Percentiles rank a stretch among this genome's conserved stretches.
Conservation (phyloP, 2,888 invertebrate genomes). For the Romanomermis culicivorax region DNA sequence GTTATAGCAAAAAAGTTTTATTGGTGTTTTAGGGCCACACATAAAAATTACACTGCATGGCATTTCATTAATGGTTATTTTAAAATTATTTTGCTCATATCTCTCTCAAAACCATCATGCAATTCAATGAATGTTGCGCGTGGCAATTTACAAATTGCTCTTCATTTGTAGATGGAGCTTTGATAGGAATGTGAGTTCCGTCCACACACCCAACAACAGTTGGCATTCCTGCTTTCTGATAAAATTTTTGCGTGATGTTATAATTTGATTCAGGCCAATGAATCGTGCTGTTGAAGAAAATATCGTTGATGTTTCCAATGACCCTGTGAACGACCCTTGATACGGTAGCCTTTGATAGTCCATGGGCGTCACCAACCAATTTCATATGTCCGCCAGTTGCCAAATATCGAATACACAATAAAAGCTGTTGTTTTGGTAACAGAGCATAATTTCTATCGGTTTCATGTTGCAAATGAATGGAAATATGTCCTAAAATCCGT, state of each 20-base stretch:
- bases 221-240: background rate
- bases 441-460: background rate
- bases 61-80: too few species aligned
- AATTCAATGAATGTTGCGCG: constrained; percentile 3
- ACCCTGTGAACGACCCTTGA: background rate
- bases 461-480: background rate
- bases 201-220: constrained; percentile 1
- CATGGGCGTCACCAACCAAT: background rate
- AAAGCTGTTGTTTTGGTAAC: background rate
- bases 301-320: background rate
- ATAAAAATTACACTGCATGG: too few species aligned
- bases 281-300: background rate
- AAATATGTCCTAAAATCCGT: background rate
- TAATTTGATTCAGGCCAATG: background rate
- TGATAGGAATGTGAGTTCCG: constrained; percentile 8
- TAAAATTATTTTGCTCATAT: too few species aligned
- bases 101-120: constrained; percentile 9
- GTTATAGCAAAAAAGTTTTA: too few species aligned
- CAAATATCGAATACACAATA: background rate
- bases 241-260: background rate
- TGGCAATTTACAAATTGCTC: constrained; percentile 10
- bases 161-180: constrained; percentile 6
- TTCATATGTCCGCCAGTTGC: background rate
- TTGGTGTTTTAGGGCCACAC: too few species aligned
- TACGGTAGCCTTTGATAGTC: background rate